Evolutionary conservation across 2,888 invertebrate species (phyloP).

Genomic region (Ichneumoninae sp.): DNA sequence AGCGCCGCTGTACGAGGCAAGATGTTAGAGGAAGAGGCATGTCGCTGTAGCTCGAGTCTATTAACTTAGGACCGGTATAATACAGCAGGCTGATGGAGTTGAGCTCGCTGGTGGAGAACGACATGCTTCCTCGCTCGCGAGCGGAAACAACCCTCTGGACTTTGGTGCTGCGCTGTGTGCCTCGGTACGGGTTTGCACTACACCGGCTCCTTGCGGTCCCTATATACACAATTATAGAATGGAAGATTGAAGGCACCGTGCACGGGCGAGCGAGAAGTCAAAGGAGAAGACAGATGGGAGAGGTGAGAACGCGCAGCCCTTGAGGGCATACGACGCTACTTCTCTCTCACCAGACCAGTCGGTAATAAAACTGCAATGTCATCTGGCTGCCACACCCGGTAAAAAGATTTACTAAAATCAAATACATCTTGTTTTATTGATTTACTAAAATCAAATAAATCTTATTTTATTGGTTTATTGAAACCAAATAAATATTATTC

Average conservation of each 20-base stretch:
- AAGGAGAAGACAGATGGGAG: background rate
- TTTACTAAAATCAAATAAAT: no score
- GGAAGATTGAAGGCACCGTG: constrained; percentile 5
- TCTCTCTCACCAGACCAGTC: no score
- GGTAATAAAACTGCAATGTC: no score
- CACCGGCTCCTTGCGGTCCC: background rate
- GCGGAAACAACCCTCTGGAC: constrained; percentile 26
- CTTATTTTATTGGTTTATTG: no score
- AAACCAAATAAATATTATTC: no score
- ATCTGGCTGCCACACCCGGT: no score
- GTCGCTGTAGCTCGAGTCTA: constrained; percentile 74
- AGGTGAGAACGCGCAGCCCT: background rate
- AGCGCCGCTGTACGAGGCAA: background rate
- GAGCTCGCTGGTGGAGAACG: constrained; percentile 2
- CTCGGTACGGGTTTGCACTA: background rate
- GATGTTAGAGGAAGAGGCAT: constrained; percentile 43
- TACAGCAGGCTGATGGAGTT: constrained; percentile 66
- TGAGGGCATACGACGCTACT: background rate
- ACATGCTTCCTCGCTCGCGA: constrained; percentile 3
- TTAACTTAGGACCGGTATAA: constrained; percentile 76
- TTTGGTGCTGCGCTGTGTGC: constrained; percentile 2
- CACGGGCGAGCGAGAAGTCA: background rate
- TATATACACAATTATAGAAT: constrained; percentile 27
- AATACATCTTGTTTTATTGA: no score
- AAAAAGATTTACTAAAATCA: no score